Percentiles rank a stretch among this genome's conserved stretches.
Conservation (phyloP, 2,113 vertebrate genomes). For the Tetrao urogallus region DNA sequence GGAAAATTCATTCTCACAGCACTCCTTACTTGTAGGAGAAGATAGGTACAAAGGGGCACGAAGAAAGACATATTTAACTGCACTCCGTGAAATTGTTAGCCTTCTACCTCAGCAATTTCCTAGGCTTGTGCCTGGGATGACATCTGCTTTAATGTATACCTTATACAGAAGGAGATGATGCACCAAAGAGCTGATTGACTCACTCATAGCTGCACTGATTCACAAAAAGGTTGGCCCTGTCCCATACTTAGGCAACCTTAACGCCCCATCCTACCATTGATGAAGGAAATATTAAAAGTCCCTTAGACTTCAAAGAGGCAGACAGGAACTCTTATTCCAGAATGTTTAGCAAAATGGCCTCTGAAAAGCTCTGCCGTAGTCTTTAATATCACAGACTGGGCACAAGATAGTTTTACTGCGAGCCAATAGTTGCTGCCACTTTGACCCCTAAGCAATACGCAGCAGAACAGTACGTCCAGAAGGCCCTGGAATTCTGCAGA, state of each 20-base stretch:
- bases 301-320: slow-evolving; percentile 15
- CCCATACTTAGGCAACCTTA: not conserved
- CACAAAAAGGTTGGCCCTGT: not conserved
- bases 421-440: not conserved
- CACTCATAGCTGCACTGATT: not conserved
- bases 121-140: not conserved
- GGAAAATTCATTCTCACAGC: not conserved
- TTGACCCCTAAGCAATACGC: rapidly evolving
- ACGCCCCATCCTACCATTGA: not conserved
- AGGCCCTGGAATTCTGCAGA: not conserved
- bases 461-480: not conserved
- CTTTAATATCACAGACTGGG: not conserved
- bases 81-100: not conserved
- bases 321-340: not conserved
- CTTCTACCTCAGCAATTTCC: not conserved
- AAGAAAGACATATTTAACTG: not conserved
- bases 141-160: not conserved
- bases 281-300: slow-evolving; percentile 22
- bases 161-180: not conserved
- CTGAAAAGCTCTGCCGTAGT: not conserved
- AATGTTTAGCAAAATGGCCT: not conserved
- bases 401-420: not conserved
- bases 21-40: not conserved
- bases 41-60: not conserved
- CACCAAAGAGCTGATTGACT: not conserved